A percentile compares a stretch with the other conserved stretches of the same genome.
These are phyloP conservation scores for Tachina fera DNA, from an alignment of 2,888 invertebrate species.

Conservation along the genomic window DNA sequence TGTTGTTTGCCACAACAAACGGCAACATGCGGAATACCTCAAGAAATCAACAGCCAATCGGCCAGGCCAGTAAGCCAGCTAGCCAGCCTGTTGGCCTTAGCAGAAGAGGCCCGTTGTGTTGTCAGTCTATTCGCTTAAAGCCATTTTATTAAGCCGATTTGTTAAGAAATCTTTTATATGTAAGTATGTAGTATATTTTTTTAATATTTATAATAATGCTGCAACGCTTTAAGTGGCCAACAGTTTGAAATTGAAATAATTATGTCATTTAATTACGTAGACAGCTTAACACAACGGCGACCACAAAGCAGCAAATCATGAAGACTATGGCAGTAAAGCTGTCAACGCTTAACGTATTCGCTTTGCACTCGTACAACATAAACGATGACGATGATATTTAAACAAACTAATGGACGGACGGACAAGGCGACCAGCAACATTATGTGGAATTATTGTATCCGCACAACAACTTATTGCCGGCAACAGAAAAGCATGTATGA, in stretches of 20 bases:
- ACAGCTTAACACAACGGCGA: conserved; percentile 74
- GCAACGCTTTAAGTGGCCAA: conserved; percentile 56
- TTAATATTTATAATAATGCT: conserved; percentile 4
- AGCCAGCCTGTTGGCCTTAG: background rate
- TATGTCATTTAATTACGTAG: conserved; percentile 82
- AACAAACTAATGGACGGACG: conserved; percentile 16
- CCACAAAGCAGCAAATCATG: conserved; percentile 56
- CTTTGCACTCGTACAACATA: conserved; percentile 6
- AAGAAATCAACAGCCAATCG: conserved; percentile 41
- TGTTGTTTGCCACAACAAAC: conserved; percentile 65
- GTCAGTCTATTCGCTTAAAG: conserved; percentile 35
- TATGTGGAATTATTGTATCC: conserved; percentile 64
- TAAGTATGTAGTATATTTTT: background rate
- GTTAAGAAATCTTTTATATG: conserved; percentile 29
- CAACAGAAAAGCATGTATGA: conserved; percentile 28
- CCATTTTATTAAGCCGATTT: conserved; percentile 28
- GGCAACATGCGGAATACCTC: conserved; percentile 41
- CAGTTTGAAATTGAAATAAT: conserved; percentile 80
- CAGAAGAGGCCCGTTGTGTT: conserved; percentile 22
- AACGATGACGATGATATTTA: conserved; percentile 22
- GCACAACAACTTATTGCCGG: conserved; percentile 57
- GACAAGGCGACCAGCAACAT: conserved; percentile 16
- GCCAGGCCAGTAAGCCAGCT: background rate
- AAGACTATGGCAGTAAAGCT: conserved; percentile 54
- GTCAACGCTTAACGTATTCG: conserved; percentile 63